A percentile compares a stretch with the other conserved stretches of the same genome.
Evolutionary conservation across 2,113 vertebrate genomes (phyloP).

Genomic region (Mormyrus iriodes): DNA sequence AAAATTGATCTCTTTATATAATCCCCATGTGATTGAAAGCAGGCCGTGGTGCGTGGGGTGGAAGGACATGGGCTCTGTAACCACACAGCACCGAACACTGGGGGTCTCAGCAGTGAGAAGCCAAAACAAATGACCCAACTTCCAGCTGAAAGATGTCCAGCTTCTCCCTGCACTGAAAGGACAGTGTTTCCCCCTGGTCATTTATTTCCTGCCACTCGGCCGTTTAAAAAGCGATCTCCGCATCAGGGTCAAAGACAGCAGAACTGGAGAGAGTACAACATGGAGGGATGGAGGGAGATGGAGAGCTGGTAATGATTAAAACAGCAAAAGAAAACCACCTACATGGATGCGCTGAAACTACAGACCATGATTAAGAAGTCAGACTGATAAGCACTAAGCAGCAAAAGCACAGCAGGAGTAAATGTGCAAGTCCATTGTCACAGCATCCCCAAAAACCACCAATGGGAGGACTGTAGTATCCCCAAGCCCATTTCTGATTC

Average conservation of each 20-base stretch:
- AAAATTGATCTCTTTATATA: constrained; percentile 70
- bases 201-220: neutral
- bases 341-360: constrained; percentile 14
- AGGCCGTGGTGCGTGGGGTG: constrained; percentile 60
- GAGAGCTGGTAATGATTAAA: neutral
- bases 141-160: constrained; percentile 52
- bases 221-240: neutral
- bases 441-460: neutral
- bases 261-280: neutral
- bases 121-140: constrained; percentile 73
- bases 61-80: constrained; percentile 64
- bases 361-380: constrained; percentile 10
- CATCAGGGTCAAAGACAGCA: neutral
- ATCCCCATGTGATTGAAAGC: constrained; percentile 81
- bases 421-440: neutral
- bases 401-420: neutral
- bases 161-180: constrained; percentile 37
- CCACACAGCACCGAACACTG: constrained; percentile 35
- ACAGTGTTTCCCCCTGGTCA: constrained; percentile 49
- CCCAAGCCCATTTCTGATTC: neutral
- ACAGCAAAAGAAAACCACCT: neutral
- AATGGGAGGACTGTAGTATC: neutral
- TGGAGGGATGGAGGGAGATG: neutral
- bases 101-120: constrained; percentile 58
- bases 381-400: neutral